A percentile compares a stretch with the other conserved stretches of the same genome.
Conservation (phyloP, 2,113 vertebrate genomes). For the Zingel zingel region DNA sequence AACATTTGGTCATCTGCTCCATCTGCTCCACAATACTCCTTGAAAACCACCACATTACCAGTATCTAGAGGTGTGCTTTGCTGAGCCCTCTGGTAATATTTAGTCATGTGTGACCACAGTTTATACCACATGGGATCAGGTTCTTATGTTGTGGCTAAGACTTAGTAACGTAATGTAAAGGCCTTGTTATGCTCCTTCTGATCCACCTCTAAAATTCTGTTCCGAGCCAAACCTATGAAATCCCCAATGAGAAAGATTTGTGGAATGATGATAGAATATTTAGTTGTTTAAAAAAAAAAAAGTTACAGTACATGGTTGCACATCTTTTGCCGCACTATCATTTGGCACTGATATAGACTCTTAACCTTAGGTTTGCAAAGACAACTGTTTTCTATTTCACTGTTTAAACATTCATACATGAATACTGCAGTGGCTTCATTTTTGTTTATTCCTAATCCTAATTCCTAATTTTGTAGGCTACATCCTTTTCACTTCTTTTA, state of each 20-base stretch:
- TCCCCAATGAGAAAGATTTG: neutral
- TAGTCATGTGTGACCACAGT: neutral
- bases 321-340: neutral
- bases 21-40: neutral
- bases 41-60: neutral
- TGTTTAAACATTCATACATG: neutral
- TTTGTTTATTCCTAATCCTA: neutral
- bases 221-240: neutral
- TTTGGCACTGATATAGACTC: neutral
- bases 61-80: neutral
- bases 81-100: slow-evolving; percentile 19
- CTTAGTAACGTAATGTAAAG: neutral
- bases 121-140: neutral
- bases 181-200: neutral
- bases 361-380: neutral
- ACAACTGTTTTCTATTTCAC: neutral
- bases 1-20: neutral
- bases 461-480: neutral
- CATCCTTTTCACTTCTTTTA: neutral
- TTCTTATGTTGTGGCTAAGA: slow-evolving; percentile 6
- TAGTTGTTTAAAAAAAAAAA: neutral
- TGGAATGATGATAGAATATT: neutral
- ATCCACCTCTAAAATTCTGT: neutral
- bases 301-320: neutral
- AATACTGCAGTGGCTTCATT: neutral